Base-by-base conservation (phyloP, 2,888 invertebrate species). In the Electrophaes corylata region DNA sequence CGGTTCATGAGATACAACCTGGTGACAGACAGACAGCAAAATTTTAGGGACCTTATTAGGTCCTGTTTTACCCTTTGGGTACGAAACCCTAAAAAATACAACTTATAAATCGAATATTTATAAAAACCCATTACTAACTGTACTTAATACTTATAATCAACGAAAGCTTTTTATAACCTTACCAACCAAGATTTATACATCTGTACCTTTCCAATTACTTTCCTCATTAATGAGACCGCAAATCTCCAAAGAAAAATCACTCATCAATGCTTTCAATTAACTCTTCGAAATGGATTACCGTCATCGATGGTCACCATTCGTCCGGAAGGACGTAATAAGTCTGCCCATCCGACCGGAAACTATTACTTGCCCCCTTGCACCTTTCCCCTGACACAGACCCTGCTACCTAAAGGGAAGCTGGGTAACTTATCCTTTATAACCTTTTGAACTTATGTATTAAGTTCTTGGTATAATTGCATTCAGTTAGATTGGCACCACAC, bases 241-340 rank as follows among this genome's bases (percentile, higher is more conserved):
- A 51, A 63, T 55, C 58, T 45, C 45, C 49, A 58, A 50, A 58
- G 66, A 68, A 62, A 65, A 72, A 79, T 76, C 71, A 74, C 75
- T 77, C 73, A 72, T 57, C 68, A 73, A 76, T 73, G 69, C 73
- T 75, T 79, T 75, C 82, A 82, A 83, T 83, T 83, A 82, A 75
- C 78, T 71, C 54, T 55, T 64, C 56, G 73, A 75, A 78, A 78
- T 76, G 71, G 76, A 76, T 78, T 75, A 77, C 67, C 65, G 69
- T 62, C 75, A 74, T 75, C 71, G 71, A 59, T 65, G 71, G 71
- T 62, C 65, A 64, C 69, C 67, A 66, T 63, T 69, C 69, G 69
- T 59, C 71, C 75, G 83, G 79, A 78, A 75, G 75, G 72, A 75
- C 72, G 82, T 79, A 83, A 86, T 86, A 83, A 81, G 78, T 71